Base-by-base conservation (phyloP, 2,113 vertebrate genomes). In the Microcebus griseorufus region DNA sequence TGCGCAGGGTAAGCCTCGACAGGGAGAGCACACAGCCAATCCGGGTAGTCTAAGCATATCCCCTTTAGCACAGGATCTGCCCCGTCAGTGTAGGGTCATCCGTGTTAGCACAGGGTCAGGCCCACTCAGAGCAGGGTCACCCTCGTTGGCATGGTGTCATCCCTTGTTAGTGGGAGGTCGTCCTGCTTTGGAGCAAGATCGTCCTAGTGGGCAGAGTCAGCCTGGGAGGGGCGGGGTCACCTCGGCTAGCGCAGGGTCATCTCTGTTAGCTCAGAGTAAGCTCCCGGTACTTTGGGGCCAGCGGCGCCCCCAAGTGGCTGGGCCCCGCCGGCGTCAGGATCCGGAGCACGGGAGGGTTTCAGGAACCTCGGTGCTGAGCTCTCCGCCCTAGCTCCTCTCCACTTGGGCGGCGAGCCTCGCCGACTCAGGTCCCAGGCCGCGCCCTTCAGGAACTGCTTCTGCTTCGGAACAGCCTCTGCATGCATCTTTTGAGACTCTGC, bases 241-340 rank as follows among this genome's bases (percentile, higher is more conserved):
- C 65, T 45, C 0, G 1, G 18, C 73, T 75, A 93, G 81, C 42
- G 11, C 27, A 51, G 62, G 34, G 9, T n/a, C 67, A 85, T 90
- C 39, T 73, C 37, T 27, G 14, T 48, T 37, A 22, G 45, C 6
- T 0, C 64, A 60, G 32, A 62, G 6, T 23, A 55, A 88, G 34
- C 86, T 88, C 48, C 3, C 3, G 62, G 69, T n/a, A 94, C 93
- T 97, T 87, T 70, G 97, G 96, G 73, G 27, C 60, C 96, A 93
- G 93, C 10, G 90, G 97, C 87, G 96, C 97, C 97, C 96, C 94
- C 97, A 93, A 29, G 97, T 96, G 97, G 96, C 88, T 90, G 85
- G 91, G 82, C 42, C 64, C 39, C 9, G 67, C n/a, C 22, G 6
- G 90, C 27, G 32, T 48, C 13, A 1, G 88, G n/a, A 80, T 93